Percentiles rank a stretch among this genome's conserved stretches.
Conservation (phyloP, 2,113 vertebrate species). For the Eupsittula cactorum region DNA sequence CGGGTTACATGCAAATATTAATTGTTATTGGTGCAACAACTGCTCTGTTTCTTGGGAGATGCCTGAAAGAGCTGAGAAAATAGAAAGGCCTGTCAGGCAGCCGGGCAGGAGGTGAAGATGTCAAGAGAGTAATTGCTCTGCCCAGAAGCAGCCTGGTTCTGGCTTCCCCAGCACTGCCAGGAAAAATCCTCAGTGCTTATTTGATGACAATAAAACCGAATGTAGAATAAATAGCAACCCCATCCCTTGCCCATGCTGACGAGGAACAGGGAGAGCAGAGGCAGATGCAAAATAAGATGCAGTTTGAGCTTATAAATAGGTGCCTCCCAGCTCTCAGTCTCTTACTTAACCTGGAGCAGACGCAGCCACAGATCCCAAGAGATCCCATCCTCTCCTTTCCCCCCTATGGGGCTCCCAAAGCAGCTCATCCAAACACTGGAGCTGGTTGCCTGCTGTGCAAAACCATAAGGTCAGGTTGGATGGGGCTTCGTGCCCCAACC, state of each 20-base stretch:
- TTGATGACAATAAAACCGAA: neutral
- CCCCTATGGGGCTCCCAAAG: neutral
- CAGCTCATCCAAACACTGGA: neutral
- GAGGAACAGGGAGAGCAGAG: conserved; percentile 43
- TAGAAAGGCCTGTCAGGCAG: conserved; percentile 18
- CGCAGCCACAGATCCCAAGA: neutral
- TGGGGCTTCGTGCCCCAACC: neutral
- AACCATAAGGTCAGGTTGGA: neutral
- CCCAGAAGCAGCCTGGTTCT: conserved; percentile 59
- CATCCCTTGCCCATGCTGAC: neutral
- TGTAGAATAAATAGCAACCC: neutral
- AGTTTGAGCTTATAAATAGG: conserved; percentile 47
- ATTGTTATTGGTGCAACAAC: conserved; percentile 17
- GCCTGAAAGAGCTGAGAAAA: conserved; percentile 37
- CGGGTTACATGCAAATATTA: neutral
- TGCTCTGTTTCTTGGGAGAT: conserved; percentile 14
- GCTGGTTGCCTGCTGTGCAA: neutral
- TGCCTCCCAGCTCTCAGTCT: conserved; percentile 37
- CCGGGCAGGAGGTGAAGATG: conserved; percentile 32
- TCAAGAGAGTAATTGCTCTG: conserved; percentile 62
- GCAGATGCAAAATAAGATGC: conserved; percentile 52
- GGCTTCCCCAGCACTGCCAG: conserved; percentile 38
- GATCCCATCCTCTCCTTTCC: neutral
- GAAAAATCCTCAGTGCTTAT: conserved; percentile 33
- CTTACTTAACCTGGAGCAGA: neutral